Evolutionary conservation across 1,140 invertebrate genomes (phyloP).

Genomic region (Hyposmocoma kahamanoa): DNA sequence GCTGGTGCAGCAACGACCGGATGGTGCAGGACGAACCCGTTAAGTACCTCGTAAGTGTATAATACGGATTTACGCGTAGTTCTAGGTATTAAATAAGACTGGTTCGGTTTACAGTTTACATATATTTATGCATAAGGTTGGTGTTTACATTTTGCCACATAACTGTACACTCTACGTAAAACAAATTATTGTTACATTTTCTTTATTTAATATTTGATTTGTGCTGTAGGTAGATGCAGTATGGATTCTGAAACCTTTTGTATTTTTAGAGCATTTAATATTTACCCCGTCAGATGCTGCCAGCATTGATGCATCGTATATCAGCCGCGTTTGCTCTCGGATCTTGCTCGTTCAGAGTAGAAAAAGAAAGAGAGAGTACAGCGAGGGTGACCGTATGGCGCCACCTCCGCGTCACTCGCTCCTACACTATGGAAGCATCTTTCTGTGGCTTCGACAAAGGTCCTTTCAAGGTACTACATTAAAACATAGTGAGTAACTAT

Average conservation of each 20-base stretch:
- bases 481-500: too few species aligned
- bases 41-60: conserved; percentile 75
- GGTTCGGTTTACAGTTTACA: not conserved
- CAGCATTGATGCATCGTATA: conserved; percentile 80
- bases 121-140: conserved; percentile 1
- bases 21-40: conserved; percentile 73
- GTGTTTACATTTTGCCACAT: not conserved
- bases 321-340: conserved; percentile 82
- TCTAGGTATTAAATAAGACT: conserved; percentile 1
- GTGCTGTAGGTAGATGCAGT: too few species aligned
- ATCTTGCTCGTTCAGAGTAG: conserved; percentile 86
- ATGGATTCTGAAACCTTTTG: too few species aligned
- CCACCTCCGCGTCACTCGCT: conserved; percentile 82
- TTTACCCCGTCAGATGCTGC: conserved; percentile 75
- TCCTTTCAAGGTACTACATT: conserved; percentile 80
- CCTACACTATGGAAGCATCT: conserved; percentile 91
- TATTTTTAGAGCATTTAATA: too few species aligned
- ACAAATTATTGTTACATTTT: too few species aligned
- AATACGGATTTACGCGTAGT: not conserved
- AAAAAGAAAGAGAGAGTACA: conserved; percentile 86
- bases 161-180: not conserved
- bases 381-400: conserved; percentile 91
- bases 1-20: conserved; percentile 76
- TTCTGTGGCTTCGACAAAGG: conserved; percentile 91
- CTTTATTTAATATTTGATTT: too few species aligned